These are phyloP conservation scores for Hanleya hanleyi DNA, from an alignment of 2,888 invertebrate genomes.

Conservation along the genomic window DNA sequence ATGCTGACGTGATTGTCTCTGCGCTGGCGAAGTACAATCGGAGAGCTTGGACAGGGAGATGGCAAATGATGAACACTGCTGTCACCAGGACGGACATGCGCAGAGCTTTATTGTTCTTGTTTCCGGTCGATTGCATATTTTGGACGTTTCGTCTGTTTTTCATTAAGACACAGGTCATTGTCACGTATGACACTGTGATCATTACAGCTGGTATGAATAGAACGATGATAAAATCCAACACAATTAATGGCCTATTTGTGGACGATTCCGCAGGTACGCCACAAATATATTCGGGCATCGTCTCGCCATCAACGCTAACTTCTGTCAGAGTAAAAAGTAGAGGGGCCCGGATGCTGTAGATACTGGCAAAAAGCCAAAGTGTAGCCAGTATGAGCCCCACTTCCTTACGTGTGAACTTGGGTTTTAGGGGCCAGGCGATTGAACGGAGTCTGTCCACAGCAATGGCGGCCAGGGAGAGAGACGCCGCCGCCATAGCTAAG, in stretches of 20 bases:
- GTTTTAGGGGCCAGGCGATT: not conserved
- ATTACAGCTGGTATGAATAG: not conserved
- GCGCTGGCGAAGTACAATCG: not conserved
- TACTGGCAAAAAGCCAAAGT: not conserved
- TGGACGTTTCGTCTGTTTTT: not conserved
- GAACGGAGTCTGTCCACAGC: not conserved
- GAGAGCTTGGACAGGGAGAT: not conserved
- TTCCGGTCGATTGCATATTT: too few relatives aligned
- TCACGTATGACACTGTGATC: not conserved
- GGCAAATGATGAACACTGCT: not conserved
- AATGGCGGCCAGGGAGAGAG: not conserved
- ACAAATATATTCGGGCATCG: not conserved
- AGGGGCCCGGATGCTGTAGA: not conserved
- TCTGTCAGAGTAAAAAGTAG: not conserved
- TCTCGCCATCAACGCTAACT: not conserved
- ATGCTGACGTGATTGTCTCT: not conserved
- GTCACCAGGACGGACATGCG: not conserved
- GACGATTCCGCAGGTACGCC: not conserved
- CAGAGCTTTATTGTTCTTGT: not conserved
- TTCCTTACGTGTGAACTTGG: not conserved
- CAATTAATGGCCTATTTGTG: not conserved
- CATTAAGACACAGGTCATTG: not conserved
- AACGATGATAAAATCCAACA: conserved; percentile 5
- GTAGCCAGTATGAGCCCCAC: not conserved
- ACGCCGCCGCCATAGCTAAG: not conserved